Evolutionary conservation across 2,113 vertebrate species (phyloP).

Genomic region (Sminthopsis crassicaudata): DNA sequence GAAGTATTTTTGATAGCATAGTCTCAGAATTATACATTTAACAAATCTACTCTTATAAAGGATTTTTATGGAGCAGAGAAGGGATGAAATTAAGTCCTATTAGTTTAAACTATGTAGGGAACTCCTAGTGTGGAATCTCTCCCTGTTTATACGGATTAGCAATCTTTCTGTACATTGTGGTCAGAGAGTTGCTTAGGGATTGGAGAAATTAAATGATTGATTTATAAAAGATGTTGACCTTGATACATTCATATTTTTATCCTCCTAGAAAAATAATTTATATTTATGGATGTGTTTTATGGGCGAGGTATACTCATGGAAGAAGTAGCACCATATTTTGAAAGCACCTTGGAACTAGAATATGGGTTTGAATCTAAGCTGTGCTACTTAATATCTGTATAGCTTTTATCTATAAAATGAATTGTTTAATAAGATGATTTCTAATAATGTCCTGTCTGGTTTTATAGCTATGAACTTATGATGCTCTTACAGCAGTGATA

Average conservation of each 20-base stretch:
- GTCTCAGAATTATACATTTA: background rate
- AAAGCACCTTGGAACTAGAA: background rate
- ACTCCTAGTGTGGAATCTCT: background rate
- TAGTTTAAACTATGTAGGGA: background rate
- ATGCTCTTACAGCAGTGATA: background rate
- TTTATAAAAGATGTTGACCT: background rate
- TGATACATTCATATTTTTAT: background rate
- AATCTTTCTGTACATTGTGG: background rate
- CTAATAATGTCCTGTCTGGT: background rate
- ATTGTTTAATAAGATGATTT: background rate
- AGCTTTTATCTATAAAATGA: background rate
- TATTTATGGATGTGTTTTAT: background rate
- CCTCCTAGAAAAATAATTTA: background rate
- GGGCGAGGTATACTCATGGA: background rate
- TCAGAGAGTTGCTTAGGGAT: background rate
- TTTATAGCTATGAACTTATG: background rate
- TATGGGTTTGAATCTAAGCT: background rate
- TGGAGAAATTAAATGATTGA: background rate
- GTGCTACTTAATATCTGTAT: background rate
- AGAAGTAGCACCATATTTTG: background rate
- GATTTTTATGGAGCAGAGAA: background rate
- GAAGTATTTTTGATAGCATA: slow-evolving; percentile 10
- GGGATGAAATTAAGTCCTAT: background rate
- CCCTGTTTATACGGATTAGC: background rate
- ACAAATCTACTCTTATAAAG: background rate